Evolutionary conservation across 2,113 vertebrate genomes (phyloP).

Genomic region (Lasiurus cinereus): DNA sequence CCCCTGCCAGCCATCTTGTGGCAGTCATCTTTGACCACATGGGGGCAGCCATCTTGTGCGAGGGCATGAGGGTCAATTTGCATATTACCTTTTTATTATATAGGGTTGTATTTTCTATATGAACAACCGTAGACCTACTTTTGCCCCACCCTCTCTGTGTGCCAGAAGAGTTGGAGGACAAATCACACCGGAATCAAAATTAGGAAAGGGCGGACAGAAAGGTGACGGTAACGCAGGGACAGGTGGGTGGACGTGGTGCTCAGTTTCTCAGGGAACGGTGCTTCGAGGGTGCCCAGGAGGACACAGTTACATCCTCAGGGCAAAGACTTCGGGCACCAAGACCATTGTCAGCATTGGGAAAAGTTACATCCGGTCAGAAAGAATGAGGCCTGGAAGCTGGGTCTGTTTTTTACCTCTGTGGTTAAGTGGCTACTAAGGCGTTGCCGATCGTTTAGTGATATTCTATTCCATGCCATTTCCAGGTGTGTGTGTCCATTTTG

Average conservation of each 20-base stretch:
- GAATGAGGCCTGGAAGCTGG: neutral
- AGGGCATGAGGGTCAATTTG: no score
- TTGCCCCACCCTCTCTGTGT: neutral
- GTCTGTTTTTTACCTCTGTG: neutral
- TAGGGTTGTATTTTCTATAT: neutral
- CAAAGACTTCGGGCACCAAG: neutral
- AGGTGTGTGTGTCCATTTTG: slow-evolving; percentile 84
- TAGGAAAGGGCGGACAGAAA: neutral
- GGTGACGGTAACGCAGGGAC: neutral
- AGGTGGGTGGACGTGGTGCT: neutral
- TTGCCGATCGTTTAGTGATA: neutral
- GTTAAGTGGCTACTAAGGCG: neutral
- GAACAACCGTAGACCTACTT: neutral
- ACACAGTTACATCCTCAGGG: neutral
- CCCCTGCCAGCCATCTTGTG: no score
- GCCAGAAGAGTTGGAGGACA: neutral
- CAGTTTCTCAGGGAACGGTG: neutral
- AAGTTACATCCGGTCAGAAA: neutral
- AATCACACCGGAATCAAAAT: neutral
- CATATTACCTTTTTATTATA: no score
- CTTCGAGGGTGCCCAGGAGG: neutral
- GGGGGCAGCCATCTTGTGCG: no score
- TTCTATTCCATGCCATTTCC: slow-evolving; percentile 53
- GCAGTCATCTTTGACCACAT: no score
- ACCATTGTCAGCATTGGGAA: neutral